Conservation (phyloP, 2,113 vertebrate genomes). For the Dendrocopos noguchii region DNA sequence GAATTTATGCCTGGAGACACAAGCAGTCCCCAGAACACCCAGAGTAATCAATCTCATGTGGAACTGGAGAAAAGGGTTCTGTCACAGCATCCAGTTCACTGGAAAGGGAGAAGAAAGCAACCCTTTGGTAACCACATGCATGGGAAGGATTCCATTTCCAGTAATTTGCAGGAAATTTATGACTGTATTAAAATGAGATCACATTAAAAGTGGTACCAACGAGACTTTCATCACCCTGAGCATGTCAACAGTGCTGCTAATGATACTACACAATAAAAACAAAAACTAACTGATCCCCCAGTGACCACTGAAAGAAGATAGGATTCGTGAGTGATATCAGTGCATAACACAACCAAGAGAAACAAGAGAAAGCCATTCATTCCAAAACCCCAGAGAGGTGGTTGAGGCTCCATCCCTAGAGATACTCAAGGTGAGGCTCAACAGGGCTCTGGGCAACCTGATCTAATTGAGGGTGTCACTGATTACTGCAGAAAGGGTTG, state of each 20-base stretch:
- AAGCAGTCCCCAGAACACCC: slow-evolving; percentile 72
- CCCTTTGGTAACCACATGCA: neutral
- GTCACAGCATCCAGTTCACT: slow-evolving; percentile 3
- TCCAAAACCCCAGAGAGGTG: too few species aligned
- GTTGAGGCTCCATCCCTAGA: too few species aligned
- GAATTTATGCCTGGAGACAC: slow-evolving; percentile 75
- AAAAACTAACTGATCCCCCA: neutral
- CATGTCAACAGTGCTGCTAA: neutral
- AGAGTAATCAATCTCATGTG: slow-evolving; percentile 76
- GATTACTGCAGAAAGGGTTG: too few species aligned
- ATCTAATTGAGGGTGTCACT: too few species aligned
- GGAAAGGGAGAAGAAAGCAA: neutral
- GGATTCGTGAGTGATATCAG: too few species aligned
- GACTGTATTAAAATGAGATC: neutral
- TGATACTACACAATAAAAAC: neutral
- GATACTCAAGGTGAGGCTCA: too few species aligned
- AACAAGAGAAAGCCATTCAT: too few species aligned
- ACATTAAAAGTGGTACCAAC: neutral
- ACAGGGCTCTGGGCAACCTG: too few species aligned
- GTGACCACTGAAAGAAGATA: too few species aligned
- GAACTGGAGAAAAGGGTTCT: slow-evolving; percentile 67
- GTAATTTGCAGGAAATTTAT: neutral
- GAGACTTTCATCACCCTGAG: neutral
- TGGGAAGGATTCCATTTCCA: neutral
- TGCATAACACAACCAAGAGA: too few species aligned